Evolutionary conservation across 2,888 invertebrate genomes (phyloP).

Genomic region (Gastracanthus pulcherrimus): DNA sequence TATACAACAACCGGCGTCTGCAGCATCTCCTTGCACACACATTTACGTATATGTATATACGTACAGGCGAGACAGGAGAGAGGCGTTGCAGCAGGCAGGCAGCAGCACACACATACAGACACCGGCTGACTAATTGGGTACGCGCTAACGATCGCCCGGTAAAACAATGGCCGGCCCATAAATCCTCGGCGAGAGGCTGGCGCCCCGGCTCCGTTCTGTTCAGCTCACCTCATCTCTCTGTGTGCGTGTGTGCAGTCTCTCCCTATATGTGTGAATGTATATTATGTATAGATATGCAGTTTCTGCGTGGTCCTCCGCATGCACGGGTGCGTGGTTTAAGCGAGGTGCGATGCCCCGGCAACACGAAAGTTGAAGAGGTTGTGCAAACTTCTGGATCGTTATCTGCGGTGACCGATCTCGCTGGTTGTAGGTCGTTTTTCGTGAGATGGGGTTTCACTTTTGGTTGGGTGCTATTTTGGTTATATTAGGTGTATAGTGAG

Average conservation of each 20-base stretch:
- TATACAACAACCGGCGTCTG: not conserved
- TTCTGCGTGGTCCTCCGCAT: not conserved
- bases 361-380: not conserved
- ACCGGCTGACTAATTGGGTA: slow-evolving; percentile 54
- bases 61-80: not conserved
- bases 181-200: slow-evolving; percentile 31
- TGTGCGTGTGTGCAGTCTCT: not conserved
- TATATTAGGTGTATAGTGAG: no score
- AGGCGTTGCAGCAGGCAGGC: slow-evolving; percentile 31
- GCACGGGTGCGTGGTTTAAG: not conserved
- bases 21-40: slow-evolving; percentile 10
- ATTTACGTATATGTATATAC: not conserved
- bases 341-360: slow-evolving; percentile 6
- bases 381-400: not conserved
- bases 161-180: slow-evolving; percentile 56
- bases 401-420: not conserved
- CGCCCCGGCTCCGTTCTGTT: slow-evolving; percentile 35
- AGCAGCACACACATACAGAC: not conserved
- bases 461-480: no score
- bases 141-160: slow-evolving; percentile 56
- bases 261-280: not conserved
- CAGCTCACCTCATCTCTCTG: not conserved
- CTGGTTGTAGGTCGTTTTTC: not conserved
- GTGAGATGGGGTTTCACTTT: no score
- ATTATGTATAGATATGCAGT: not conserved